Conservation (phyloP, 2,888 invertebrate species). For the Plagodis dolabraria region DNA sequence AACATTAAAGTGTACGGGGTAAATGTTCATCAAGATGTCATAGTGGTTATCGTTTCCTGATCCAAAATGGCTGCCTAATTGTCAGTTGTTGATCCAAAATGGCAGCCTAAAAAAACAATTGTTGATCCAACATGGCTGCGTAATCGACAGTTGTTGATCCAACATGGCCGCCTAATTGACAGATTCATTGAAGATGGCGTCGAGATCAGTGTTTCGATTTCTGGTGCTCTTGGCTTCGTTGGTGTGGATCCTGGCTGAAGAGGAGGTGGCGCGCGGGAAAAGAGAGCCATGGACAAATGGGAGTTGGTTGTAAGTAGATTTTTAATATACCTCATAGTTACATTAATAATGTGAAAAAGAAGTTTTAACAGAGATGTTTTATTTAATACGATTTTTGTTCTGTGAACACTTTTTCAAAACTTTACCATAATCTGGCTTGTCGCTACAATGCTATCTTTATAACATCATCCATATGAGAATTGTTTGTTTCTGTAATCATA, state of each 20-base stretch:
- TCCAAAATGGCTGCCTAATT: not conserved
- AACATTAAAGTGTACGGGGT: too few species aligned
- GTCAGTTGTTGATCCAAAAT: slow-evolving; percentile 4
- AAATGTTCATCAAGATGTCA: too few species aligned
- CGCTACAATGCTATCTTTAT: too few species aligned
- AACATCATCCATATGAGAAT: too few species aligned
- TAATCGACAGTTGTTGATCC: slow-evolving; percentile 1
- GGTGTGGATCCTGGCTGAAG: slow-evolving; percentile 65
- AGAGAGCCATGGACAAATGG: slow-evolving; percentile 72
- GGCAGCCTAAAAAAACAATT: not conserved
- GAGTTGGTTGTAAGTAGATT: slow-evolving; percentile 76
- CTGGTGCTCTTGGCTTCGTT: slow-evolving; percentile 65
- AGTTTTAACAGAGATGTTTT: too few species aligned
- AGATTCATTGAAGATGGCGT: slow-evolving; percentile 55
- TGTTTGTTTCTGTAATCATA: too few species aligned
- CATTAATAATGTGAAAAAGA: too few species aligned
- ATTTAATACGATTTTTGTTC: too few species aligned
- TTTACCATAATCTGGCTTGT: too few species aligned
- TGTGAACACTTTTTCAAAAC: too few species aligned
- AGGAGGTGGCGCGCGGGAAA: slow-evolving; percentile 44
- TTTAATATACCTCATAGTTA: too few species aligned
- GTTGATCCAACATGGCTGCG: slow-evolving; percentile 7
- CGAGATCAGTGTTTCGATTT: slow-evolving; percentile 64
- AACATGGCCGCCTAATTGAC: slow-evolving; percentile 16
- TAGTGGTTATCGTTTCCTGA: too few species aligned